Conservation (phyloP, 2,888 invertebrate genomes). For the Myopa tessellatipennis region DNA sequence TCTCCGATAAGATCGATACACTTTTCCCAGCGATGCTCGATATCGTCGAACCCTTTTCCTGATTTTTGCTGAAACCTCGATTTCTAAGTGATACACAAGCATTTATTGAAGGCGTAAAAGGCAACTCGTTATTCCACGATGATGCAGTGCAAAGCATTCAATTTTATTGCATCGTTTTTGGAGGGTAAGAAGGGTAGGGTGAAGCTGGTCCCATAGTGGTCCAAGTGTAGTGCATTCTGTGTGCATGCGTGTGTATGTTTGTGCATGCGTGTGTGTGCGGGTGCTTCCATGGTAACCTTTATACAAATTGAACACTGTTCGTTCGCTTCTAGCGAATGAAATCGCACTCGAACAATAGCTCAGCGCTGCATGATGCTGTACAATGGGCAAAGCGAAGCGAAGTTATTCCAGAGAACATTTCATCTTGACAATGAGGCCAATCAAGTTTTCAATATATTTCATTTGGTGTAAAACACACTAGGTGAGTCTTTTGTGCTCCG, state of each 20-base stretch:
- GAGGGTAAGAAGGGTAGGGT: too few species aligned
- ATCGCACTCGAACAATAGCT: background rate
- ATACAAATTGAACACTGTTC: background rate
- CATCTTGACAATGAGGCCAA: conserved; percentile 44
- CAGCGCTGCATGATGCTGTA: too few species aligned
- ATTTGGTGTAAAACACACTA: background rate
- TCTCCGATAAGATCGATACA: too few species aligned
- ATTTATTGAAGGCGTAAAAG: conserved; percentile 41
- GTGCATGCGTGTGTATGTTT: background rate
- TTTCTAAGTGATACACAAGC: conserved; percentile 39
- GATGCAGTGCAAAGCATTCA: background rate
- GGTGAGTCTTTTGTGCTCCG: background rate
- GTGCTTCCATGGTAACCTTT: conserved; percentile 14
- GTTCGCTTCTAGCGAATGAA: background rate
- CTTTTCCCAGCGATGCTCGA: too few species aligned
- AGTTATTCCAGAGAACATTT: conserved; percentile 32
- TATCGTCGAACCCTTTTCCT: too few species aligned
- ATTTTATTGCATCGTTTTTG: background rate
- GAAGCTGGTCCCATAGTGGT: too few species aligned
- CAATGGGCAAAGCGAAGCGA: background rate
- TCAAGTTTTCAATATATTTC: conserved; percentile 42
- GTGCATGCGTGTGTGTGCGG: background rate
- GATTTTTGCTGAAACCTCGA: too few species aligned
- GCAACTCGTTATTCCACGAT: background rate
- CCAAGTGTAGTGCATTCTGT: too few species aligned